Conservation (phyloP, 2,113 vertebrate species). For the Anhinga rufa region DNA sequence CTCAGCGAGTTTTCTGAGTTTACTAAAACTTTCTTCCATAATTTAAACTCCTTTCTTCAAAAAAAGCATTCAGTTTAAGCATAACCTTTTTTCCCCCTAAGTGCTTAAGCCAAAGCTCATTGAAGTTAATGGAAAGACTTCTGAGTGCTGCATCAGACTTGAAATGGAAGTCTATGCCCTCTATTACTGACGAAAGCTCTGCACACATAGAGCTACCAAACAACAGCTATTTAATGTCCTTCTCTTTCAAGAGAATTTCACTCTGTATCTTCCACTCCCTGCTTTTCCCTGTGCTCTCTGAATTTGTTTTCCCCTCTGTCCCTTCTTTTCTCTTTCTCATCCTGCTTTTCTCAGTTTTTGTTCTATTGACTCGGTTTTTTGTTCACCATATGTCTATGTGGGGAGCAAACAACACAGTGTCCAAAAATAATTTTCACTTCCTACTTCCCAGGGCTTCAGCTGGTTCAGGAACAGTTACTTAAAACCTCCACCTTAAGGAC, state of each 20-base stretch:
- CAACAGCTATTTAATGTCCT: neutral
- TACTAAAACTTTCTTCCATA: neutral
- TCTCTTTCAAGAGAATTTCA: neutral
- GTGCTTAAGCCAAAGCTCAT: neutral
- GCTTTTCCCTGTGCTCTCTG: neutral
- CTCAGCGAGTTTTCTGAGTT: neutral
- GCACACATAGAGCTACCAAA: neutral
- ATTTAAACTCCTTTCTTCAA: neutral
- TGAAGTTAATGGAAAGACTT: neutral
- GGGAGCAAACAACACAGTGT: neutral
- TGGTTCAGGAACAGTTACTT: neutral
- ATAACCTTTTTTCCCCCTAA: neutral
- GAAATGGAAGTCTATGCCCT: conserved; percentile 23
- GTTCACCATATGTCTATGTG: neutral
- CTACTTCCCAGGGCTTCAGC: neutral
- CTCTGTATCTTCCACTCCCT: neutral
- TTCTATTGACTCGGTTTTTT: neutral
- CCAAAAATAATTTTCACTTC: neutral
- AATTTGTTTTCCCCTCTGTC: neutral
- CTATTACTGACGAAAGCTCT: neutral
- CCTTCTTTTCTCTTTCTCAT: neutral
- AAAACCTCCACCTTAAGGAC: neutral
- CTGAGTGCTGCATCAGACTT: neutral
- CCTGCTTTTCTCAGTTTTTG: neutral
- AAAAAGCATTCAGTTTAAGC: neutral